phyloP scores from a whole-genome alignment of 2,888 invertebrate species.

The Eupithecia abbreviata region DNA sequence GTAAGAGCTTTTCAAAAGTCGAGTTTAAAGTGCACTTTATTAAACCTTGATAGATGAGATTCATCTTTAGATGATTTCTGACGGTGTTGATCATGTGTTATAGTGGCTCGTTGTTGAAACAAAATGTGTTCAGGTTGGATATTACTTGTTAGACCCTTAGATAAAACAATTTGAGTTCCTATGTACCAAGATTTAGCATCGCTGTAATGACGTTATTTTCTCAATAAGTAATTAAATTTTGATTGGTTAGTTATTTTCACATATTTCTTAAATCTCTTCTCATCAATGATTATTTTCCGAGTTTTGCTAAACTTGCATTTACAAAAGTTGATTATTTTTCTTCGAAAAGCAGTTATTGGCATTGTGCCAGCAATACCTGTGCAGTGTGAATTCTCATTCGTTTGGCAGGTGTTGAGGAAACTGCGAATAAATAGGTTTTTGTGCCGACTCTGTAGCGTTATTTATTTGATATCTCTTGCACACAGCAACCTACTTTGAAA shows the following conservation, averaged over 20 bases:
- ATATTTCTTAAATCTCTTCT: neutral
- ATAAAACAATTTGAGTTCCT: too few species aligned
- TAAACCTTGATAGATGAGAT: too few species aligned
- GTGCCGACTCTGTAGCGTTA: neutral
- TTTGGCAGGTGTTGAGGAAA: conserved; percentile 33
- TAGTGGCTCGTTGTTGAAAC: too few species aligned
- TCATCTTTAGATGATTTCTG: neutral
- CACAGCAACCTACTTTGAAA: too few species aligned
- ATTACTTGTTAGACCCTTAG: too few species aligned
- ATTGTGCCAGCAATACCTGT: conserved; percentile 27
- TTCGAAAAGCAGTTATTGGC: conserved; percentile 20
- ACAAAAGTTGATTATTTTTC: neutral
- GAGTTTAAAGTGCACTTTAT: too few species aligned
- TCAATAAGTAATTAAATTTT: too few species aligned
- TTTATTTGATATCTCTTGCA: neutral
- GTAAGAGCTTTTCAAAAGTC: neutral
- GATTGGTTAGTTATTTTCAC: neutral
- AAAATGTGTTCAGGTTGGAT: too few species aligned
- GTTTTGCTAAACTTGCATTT: neutral
- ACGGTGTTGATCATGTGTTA: neutral
- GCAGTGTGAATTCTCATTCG: conserved; percentile 19
- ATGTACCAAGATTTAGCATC: too few species aligned
- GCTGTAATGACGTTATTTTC: too few species aligned
- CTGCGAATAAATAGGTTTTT: conserved; percentile 20
- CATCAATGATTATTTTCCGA: neutral